Base-by-base conservation (phyloP, 2,888 invertebrate genomes). In the Strigamia transsilvanica region DNA sequence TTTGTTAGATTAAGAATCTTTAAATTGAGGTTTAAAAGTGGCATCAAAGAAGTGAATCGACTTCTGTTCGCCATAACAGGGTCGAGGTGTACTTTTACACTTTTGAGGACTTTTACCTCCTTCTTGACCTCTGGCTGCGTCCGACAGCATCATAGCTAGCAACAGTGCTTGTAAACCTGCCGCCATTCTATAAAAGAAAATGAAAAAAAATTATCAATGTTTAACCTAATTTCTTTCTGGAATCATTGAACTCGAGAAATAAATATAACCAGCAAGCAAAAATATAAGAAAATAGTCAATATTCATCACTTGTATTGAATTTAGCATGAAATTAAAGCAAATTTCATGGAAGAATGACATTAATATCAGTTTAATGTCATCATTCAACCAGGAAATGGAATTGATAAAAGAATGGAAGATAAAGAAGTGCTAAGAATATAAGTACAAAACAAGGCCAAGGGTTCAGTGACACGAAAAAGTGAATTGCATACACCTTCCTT, bases 81-180 rank as follows among this genome's bases (percentile, higher is more conserved):
- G 3, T 27, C 3, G 27, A 3, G 3, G 27, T 27, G 3, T 3
- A 27, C 27, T 27, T 27, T 27, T 27, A 27, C 27, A 27, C 27
- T 27, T 27, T 27, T 1, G 27, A 27, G n/a, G 4, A 21, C 0
- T 1, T 34, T 42, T 42, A 41, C 27, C 42, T 27, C 42, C 80
- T 6, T 27, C 21, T 61, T 61, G 80, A 7, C 13, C 42, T 21
- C 80, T 18, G 13, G 32, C 80, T 41, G 80, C 61, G 32, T 80
- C 80, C 32, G 80, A 80, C 32, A 80, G 61, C 56, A 80, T 51
- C 80, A 80, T 80, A 2, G 80, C 80, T 15, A 80, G 18, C 80
- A 80, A 51, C n/a, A 80, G 23, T 15, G 80, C 80, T 23, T 80
- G 80, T n/a, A 80, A 32, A 13, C 80, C 80, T 51, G 38, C 56